Evolutionary conservation across 2,888 invertebrate species (phyloP).

Genomic region (Sclerodermus sp.): DNA sequence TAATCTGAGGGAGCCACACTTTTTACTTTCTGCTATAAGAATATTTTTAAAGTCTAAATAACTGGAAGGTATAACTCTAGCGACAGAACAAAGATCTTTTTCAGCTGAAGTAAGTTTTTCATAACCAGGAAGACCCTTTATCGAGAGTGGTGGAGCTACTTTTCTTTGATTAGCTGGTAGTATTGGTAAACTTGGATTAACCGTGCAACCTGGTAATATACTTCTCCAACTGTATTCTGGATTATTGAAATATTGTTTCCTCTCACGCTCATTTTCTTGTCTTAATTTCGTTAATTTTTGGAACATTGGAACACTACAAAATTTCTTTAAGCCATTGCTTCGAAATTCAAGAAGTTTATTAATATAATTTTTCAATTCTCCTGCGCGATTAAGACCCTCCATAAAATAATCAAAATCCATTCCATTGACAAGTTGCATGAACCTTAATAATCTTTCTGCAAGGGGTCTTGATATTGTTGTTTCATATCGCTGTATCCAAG

Average conservation of each 20-base stretch:
- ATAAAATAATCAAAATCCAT: constrained; percentile 75
- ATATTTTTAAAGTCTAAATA: constrained; percentile 78
- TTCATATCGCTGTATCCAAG: constrained; percentile 73
- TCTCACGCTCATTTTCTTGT: constrained; percentile 61
- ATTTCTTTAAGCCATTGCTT: constrained; percentile 70
- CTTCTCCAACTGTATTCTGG: constrained; percentile 46
- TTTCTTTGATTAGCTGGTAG: constrained; percentile 41
- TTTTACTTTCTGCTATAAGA: constrained; percentile 75
- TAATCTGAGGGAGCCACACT: constrained; percentile 72
- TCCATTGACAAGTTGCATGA: constrained; percentile 76
- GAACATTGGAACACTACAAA: constrained; percentile 68
- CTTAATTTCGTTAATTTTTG: constrained; percentile 67
- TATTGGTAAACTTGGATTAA: constrained; percentile 18
- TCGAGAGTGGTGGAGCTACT: constrained; percentile 63
- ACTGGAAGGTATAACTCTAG: constrained; percentile 75
- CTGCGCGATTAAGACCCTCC: constrained; percentile 74
- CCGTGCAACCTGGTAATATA: constrained; percentile 28
- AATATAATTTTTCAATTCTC: constrained; percentile 68
- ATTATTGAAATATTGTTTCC: constrained; percentile 49
- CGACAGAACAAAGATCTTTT: constrained; percentile 73
- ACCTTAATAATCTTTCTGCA: constrained; percentile 67
- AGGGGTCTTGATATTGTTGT: constrained; percentile 63
- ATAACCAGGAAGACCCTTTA: constrained; percentile 77
- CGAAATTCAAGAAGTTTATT: constrained; percentile 68
- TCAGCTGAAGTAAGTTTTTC: constrained; percentile 73